phyloP scores from a whole-genome alignment of 1,140 invertebrate genomes.

The Bombyx mori region DNA sequence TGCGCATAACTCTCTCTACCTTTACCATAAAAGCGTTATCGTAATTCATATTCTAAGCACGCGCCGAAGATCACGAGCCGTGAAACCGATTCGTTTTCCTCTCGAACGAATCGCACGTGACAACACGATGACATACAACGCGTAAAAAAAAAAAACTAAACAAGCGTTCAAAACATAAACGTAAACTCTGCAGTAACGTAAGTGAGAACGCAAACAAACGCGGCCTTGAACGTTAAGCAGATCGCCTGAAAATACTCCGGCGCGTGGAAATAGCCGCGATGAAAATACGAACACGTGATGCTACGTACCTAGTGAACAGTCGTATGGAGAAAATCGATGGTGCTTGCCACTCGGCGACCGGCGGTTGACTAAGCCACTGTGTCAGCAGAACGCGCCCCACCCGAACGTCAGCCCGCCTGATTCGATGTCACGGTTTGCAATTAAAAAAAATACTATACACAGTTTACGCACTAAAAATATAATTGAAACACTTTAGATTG shows the following conservation, averaged over 20 bases:
- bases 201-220: constrained; percentile 51
- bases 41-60: constrained; percentile 42
- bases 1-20: constrained; percentile 14
- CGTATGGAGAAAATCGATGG: constrained; percentile 61
- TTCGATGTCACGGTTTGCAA: constrained; percentile 44
- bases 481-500: constrained; percentile 35
- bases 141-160: constrained; percentile 26
- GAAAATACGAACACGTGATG: constrained; percentile 64
- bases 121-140: constrained; percentile 4
- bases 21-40: constrained; percentile 27
- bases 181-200: constrained; percentile 33
- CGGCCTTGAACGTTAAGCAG: constrained; percentile 66
- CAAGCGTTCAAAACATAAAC: constrained; percentile 38
- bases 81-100: constrained; percentile 51
- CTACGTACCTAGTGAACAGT: constrained; percentile 57
- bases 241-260: constrained; percentile 58
- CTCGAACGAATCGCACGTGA: constrained; percentile 21
- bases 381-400: constrained; percentile 61
- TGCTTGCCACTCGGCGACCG: constrained; percentile 58
- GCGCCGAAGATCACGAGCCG: constrained; percentile 34
- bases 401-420: constrained; percentile 49
- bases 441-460: constrained; percentile 41
- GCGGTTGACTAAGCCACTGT: constrained; percentile 64
- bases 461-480: constrained; percentile 50
- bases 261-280: constrained; percentile 62